Percentiles rank a stretch among this genome's conserved stretches.
These are phyloP conservation scores for Campylomormyrus tamandua DNA, from an alignment of 2,113 vertebrate species.

Conservation along the genomic window DNA sequence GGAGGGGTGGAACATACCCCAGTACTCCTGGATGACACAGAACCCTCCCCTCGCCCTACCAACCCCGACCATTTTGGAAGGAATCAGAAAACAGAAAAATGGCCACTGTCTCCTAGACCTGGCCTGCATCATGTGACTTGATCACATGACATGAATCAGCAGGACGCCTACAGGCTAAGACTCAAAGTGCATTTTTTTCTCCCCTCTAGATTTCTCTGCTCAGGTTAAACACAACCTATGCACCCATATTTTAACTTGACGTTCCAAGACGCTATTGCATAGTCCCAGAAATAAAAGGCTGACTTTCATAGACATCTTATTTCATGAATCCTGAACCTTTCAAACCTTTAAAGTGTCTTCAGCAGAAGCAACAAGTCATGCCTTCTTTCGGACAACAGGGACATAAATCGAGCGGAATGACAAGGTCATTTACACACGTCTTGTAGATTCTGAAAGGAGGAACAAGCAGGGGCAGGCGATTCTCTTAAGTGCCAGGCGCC, in stretches of 20 bases:
- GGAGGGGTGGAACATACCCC: neutral
- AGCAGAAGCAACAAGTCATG: neutral
- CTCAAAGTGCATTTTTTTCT: neutral
- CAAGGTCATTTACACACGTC: neutral
- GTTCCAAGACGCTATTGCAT: conserved; percentile 4
- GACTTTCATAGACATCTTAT: neutral
- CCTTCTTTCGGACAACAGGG: neutral
- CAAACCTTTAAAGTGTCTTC: neutral
- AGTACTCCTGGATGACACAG: neutral
- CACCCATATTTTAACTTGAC: neutral
- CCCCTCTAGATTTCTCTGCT: neutral
- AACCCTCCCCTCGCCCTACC: neutral
- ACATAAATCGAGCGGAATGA: conserved; percentile 7
- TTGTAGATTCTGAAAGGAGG: neutral
- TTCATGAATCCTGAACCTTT: neutral
- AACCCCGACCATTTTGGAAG: neutral
- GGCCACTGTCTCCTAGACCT: neutral
- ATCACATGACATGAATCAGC: neutral
- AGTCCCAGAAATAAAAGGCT: neutral
- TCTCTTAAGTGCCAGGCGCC: conserved; percentile 12
- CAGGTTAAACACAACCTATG: neutral
- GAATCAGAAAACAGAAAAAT: neutral
- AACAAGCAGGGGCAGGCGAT: neutral
- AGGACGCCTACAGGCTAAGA: neutral
- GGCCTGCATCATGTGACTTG: neutral